Base-by-base conservation (phyloP, 2,888 invertebrate species). In the Perizoma flavofasciatum region DNA sequence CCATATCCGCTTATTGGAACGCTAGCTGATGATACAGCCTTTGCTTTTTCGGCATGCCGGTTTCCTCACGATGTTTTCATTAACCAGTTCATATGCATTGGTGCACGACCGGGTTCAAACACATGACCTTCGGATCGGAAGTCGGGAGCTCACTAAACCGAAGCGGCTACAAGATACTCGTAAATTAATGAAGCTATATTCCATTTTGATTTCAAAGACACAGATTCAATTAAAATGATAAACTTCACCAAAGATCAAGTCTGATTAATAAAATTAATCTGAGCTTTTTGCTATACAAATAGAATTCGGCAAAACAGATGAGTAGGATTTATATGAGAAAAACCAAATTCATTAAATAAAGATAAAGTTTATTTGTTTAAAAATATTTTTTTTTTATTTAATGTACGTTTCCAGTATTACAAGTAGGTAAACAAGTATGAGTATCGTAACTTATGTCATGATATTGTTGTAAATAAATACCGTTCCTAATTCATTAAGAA, bases 201-300 rank as follows among this genome's bases (percentile, higher is more conserved):
- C 50, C 7, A 46, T 22, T 57, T 52, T 48, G 37, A 56, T 40
- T 48, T 61, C 63, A 62, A 63, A 67, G 59, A 55, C 41, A 49
- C 6, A 53, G 39, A 49, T 65, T 68, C 44, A 60, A 65, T 56
- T 49, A 50, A 53, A 61, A 62, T 62, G 62, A 63, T 67, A 56
- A 67, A 65, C 57, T 59, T 47, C 34, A 45, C 46, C 54, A 7
- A 34, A 57, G 60, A 64, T 64, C 56, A 62, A 56, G 49, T 41
- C 41, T 59, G 66, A 63, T 65, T 60, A 58, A 64, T 62, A 47
- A 55, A 47, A 68, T 66, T 61, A 68, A 60, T 64, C 32, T 53
- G 34, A 46, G 46, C 52, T 62, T 63, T 63, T 60, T 2, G 22
- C 37, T 6, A 11, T 22, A 49, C 49, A 37, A 55, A 10, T 49